phyloP scores from a whole-genome alignment of 2,797 vertebrate species.

The Hipposideros larvatus region DNA sequence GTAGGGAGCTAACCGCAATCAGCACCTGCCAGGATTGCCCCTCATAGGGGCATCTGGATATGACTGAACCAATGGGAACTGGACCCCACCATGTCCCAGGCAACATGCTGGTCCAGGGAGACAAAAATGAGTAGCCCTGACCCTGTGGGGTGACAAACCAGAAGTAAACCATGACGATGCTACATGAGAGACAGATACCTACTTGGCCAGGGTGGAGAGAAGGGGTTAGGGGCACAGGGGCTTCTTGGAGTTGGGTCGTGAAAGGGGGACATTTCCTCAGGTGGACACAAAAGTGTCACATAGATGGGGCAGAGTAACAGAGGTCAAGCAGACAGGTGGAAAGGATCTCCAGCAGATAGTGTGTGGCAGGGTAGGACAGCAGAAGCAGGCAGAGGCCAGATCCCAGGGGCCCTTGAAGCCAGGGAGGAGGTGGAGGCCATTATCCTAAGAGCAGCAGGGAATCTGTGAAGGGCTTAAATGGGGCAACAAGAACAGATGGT shows the following conservation, averaged over 20 bases:
- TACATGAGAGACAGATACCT: rapidly evolving
- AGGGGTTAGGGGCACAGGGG: rapidly evolving
- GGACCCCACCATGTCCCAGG: not conserved
- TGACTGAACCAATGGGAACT: not conserved
- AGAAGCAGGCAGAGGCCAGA: not conserved
- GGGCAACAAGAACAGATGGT: not conserved
- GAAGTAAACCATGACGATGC: not conserved
- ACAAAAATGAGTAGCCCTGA: not conserved
- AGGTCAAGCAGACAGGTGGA: not conserved
- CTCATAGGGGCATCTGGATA: not conserved
- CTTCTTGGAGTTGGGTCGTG: not conserved
- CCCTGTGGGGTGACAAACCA: not conserved
- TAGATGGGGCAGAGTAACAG: not conserved
- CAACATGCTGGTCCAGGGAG: not conserved
- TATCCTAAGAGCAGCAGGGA: not conserved
- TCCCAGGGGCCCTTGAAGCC: not conserved
- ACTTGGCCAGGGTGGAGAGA: not conserved
- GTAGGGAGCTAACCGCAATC: not conserved
- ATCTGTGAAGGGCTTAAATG: not conserved
- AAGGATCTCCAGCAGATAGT: not conserved
- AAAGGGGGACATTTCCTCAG: not conserved
- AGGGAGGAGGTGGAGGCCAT: not conserved
- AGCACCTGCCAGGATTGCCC: not conserved
- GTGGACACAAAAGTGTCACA: not conserved
- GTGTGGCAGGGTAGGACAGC: not conserved